A percentile compares a stretch with the other conserved stretches of the same genome.
Evolutionary conservation across 2,113 vertebrate species (phyloP).

Genomic region (Lepus americanus): DNA sequence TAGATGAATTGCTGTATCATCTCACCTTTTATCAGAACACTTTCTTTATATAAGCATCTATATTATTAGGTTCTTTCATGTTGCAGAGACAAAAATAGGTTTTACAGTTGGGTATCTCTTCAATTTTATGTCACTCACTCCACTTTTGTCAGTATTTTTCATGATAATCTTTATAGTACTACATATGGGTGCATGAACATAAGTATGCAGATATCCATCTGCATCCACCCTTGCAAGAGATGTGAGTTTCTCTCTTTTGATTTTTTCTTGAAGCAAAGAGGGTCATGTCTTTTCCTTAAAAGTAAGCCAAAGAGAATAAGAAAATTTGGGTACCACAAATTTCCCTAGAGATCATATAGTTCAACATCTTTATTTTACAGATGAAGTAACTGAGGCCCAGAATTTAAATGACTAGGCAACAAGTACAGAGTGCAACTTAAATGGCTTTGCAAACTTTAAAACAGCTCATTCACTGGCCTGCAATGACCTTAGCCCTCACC

Average conservation of each 20-base stretch:
- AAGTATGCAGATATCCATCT: background rate
- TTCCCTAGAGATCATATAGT: background rate
- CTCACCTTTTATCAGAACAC: conserved; percentile 30
- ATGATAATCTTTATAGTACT: background rate
- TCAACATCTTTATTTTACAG: conserved; percentile 31
- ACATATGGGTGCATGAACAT: background rate
- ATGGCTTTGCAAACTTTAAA: background rate
- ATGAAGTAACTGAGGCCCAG: conserved; percentile 32
- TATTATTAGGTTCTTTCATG: background rate
- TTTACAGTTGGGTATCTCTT: background rate
- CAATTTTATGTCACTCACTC: background rate
- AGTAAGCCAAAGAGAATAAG: conserved; percentile 42
- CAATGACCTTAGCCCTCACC: background rate
- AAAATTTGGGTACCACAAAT: conserved; percentile 15
- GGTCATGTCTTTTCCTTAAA: background rate
- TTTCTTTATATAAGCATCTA: background rate
- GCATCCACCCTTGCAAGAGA: background rate
- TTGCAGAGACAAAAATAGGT: conserved; percentile 47
- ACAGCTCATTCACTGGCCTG: background rate
- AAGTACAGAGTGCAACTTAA: background rate
- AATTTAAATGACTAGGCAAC: conserved; percentile 21
- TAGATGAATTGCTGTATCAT: conserved; percentile 28
- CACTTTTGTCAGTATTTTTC: conserved; percentile 23
- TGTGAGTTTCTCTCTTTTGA: background rate
- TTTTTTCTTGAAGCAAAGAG: conserved; percentile 27